A percentile compares a stretch with the other conserved stretches of the same genome.
These are phyloP conservation scores for Epsilonema sp. DNA, from an alignment of 2,888 invertebrate species.

Conservation along the genomic window DNA sequence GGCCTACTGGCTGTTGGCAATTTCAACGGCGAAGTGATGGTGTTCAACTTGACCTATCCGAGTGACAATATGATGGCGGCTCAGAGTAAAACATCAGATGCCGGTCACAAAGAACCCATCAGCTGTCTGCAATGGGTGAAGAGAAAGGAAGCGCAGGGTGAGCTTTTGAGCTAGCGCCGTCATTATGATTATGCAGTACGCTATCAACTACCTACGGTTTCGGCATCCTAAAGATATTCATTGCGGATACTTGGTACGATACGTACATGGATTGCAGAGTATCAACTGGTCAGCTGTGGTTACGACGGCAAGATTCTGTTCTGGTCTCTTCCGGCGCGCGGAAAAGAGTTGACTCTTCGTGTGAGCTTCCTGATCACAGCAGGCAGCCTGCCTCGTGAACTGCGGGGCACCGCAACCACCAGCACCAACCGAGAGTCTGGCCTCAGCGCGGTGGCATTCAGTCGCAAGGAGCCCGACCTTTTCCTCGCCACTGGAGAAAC, in stretches of 20 bases:
- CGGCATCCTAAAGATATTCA: too few species aligned
- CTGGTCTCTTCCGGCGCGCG: slow-evolving; percentile 1
- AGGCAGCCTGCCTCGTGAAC: not conserved
- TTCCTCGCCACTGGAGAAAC: slow-evolving; percentile 6
- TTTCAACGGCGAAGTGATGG: slow-evolving; percentile 4
- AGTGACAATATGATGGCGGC: not conserved
- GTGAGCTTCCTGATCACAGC: not conserved
- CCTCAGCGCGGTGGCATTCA: not conserved
- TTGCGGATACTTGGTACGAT: too few species aligned
- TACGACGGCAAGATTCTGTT: slow-evolving; percentile 1
- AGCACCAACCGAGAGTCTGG: not conserved
- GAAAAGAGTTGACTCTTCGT: not conserved
- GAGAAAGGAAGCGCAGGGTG: too few species aligned
- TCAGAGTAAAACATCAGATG: not conserved
- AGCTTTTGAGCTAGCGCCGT: too few species aligned
- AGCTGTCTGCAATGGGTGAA: not conserved
- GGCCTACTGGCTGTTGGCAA: slow-evolving; percentile 5
- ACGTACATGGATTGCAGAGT: too few species aligned
- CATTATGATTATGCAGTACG: too few species aligned
- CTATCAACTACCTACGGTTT: too few species aligned
- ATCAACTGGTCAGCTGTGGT: not conserved
- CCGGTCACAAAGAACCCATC: not conserved
- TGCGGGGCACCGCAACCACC: too few species aligned
- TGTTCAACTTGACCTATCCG: not conserved
- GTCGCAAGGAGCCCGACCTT: not conserved